These are phyloP conservation scores for Chrysomela aeneicollis DNA, from an alignment of 2,888 invertebrate species.

Conservation along the genomic window DNA sequence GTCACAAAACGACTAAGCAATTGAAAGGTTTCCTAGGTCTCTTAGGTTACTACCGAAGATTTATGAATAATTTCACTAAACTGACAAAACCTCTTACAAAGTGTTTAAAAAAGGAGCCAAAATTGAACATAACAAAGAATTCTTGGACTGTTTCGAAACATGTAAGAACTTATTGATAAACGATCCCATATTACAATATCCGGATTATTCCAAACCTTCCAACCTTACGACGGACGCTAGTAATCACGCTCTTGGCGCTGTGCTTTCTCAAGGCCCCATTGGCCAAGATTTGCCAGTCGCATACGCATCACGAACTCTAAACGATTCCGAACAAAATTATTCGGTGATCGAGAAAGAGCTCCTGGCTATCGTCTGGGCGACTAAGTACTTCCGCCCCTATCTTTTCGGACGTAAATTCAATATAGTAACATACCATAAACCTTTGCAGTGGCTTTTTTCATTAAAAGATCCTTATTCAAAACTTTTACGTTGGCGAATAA, in stretches of 20 bases:
- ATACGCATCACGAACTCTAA: constrained; percentile 34
- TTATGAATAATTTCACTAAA: constrained; percentile 37
- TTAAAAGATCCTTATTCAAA: too few species aligned
- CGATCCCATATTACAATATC: constrained; percentile 40
- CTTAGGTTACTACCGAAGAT: constrained; percentile 39
- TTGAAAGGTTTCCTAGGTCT: constrained; percentile 40
- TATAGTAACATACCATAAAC: too few species aligned
- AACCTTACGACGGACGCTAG: constrained; percentile 43
- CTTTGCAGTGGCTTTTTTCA: too few species aligned
- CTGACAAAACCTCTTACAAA: constrained; percentile 36
- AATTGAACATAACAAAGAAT: constrained; percentile 29
- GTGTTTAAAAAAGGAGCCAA: constrained; percentile 34
- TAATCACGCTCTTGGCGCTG: constrained; percentile 40
- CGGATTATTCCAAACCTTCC: constrained; percentile 44
- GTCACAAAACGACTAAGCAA: constrained; percentile 38
- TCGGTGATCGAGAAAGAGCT: constrained; percentile 42
- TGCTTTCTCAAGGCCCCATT: constrained; percentile 39
- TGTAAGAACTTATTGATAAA: constrained; percentile 37
- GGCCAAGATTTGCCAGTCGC: constrained; percentile 38
- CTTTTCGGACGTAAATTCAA: constrained; percentile 30
- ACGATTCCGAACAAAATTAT: constrained; percentile 30
- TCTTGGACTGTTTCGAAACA: constrained; percentile 29
- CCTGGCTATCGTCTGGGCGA: constrained; percentile 39
- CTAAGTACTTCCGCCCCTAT: constrained; percentile 39
- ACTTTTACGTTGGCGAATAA: neutral